Base-by-base conservation (phyloP, 37 sponge, comb jelly and placozoan genomes). In the Eunapius fragilis region DNA sequence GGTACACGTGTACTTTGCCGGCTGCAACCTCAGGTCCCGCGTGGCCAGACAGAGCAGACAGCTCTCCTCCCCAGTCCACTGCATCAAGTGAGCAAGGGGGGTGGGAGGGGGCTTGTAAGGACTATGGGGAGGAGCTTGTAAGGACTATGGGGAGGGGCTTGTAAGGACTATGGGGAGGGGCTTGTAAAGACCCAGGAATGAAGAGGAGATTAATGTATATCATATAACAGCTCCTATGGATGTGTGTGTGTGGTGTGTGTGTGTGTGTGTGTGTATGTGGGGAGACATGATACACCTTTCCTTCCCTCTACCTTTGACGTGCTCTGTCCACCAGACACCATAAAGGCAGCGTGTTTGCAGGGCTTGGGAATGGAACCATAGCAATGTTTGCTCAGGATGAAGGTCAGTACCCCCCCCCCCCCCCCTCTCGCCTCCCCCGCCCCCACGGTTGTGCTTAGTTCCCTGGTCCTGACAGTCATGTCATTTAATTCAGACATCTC, bases 291-390 rank as follows among this genome's bases (percentile, higher is more conserved):
- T 3, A 41, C 6, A 41, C 41, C 41, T 41, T 41, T 6, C 41
- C 41, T 41, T 41, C 41, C 31, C 35, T 3, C 35, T 28, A 10
- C 71, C 71, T 9, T 70, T 70, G 5, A 10, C 2, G 7, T 7
- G 6, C 6, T 41, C 41, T 9, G 6, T 41, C 41, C 41, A 79
- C 33, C 83, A 91, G 91, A 27, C 87, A 84, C 78, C 35, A 80
- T 76, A 67, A 83, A 17, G 37, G 72, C 41, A 74, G 30, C 25
- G 89, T 91, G 78, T 95, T 41, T 72, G 92, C 84, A 10, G 92
- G 92, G 10, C 81, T 95, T 27, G 87, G 31, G 13, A 82, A 84
- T 84, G 95, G 95, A 23, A 78, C 22, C 17, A 38, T 95, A 68
- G 90, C 88, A 23, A 77, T 89, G 0, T 89, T 92, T 67, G 87